Evolutionary conservation across 2,888 invertebrate species (phyloP).

Genomic region (Macropis europaea): DNA sequence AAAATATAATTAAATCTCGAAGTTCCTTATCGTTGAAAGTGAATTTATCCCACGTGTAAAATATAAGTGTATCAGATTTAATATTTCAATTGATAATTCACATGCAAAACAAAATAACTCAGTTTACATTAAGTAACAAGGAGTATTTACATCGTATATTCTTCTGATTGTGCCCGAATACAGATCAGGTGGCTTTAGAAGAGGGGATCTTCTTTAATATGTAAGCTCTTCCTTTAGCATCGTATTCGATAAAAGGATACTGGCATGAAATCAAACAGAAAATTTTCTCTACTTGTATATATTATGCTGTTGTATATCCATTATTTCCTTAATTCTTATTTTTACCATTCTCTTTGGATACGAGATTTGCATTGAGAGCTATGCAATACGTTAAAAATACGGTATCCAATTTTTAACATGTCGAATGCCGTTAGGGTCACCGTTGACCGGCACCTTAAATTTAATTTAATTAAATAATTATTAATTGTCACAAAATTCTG

Average conservation of each 20-base stretch:
- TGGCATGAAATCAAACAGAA: constrained; percentile 24
- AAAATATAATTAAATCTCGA: too few species aligned
- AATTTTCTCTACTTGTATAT: constrained; percentile 32
- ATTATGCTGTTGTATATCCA: constrained; percentile 23
- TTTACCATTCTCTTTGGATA: constrained; percentile 32
- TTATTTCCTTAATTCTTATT: constrained; percentile 34
- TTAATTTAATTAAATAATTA: too few species aligned
- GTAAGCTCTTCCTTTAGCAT: constrained; percentile 24
- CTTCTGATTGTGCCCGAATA: constrained; percentile 27
- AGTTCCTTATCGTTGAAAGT: not conserved
- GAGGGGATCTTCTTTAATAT: constrained; percentile 40
- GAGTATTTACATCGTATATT: constrained; percentile 24
- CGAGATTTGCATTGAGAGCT: not conserved
- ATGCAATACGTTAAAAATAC: not conserved
- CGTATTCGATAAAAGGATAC: constrained; percentile 45
- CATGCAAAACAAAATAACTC: not conserved
- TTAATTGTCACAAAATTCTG: too few species aligned
- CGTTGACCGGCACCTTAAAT: too few species aligned
- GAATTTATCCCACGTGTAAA: not conserved
- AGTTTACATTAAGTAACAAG: constrained; percentile 15
- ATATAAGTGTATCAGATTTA: too few species aligned
- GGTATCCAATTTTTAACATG: too few species aligned
- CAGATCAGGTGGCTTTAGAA: constrained; percentile 32
- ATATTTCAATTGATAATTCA: constrained; percentile 2
- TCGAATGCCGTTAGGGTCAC: too few species aligned